Evolutionary conservation across 2,113 vertebrate species (phyloP).

Genomic region (Phalacrocorax aristotelis): DNA sequence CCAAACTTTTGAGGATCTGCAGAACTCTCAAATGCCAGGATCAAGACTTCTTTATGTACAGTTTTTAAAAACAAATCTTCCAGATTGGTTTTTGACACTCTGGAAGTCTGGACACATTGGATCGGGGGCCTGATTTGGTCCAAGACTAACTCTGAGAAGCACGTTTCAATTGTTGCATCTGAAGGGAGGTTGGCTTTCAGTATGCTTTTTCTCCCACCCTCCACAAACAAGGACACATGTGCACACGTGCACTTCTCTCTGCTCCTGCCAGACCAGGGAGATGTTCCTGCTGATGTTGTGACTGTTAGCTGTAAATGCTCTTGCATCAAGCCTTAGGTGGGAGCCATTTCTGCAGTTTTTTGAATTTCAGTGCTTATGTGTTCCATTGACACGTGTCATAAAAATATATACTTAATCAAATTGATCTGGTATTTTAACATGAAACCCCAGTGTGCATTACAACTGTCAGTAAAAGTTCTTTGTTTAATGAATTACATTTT

Average conservation of each 20-base stretch:
- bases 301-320: neutral
- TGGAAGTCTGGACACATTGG: neutral
- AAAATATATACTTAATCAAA: neutral
- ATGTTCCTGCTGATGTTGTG: neutral
- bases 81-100: neutral
- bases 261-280: neutral
- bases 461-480: neutral
- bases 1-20: neutral
- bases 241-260: neutral
- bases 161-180: rapidly evolving
- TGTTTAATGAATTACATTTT: neutral
- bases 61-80: neutral
- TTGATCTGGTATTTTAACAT: neutral
- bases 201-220: neutral
- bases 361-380: neutral
- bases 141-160: neutral
- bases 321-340: neutral
- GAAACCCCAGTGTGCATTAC: neutral
- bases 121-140: neutral
- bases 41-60: neutral
- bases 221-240: neutral
- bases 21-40: neutral
- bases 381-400: neutral
- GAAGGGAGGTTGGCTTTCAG: neutral
- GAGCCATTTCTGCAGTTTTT: neutral